Conservation (phyloP, 2,113 vertebrate genomes). For the Anoura caudifer region DNA sequence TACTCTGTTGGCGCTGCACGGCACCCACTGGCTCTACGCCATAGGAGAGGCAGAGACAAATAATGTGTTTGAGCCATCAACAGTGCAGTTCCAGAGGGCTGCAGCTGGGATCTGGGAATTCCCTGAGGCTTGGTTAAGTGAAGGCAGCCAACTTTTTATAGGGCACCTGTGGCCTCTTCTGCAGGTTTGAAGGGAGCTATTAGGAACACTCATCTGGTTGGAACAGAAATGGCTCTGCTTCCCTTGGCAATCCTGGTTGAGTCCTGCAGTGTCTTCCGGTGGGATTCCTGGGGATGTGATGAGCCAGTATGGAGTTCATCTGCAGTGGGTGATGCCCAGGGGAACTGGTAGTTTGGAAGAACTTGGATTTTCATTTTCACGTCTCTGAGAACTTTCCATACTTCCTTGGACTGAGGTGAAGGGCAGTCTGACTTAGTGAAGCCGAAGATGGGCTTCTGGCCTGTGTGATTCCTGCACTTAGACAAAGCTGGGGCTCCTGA, state of each 20-base stretch:
- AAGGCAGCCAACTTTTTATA: slow-evolving; percentile 4
- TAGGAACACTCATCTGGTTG: not conserved
- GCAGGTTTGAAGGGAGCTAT: not conserved
- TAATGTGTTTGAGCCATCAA: not conserved
- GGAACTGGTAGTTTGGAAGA: not conserved
- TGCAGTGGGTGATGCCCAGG: not conserved
- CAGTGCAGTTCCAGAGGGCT: not conserved
- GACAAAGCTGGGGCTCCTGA: too few species aligned
- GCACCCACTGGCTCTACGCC: not conserved
- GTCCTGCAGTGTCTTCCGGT: not conserved
- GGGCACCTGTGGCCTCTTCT: not conserved
- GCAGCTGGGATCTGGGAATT: not conserved
- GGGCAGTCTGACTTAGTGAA: not conserved
- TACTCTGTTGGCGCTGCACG: not conserved
- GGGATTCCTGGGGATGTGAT: not conserved
- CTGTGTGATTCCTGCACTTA: not conserved
- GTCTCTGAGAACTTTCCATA: not conserved
- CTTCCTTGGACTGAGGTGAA: not conserved
- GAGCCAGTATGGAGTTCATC: not conserved
- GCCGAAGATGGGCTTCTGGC: not conserved
- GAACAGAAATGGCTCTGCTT: not conserved
- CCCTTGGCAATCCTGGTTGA: not conserved
- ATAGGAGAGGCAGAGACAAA: not conserved
- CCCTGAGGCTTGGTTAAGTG: not conserved
- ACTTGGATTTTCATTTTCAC: not conserved